Base-by-base conservation (phyloP, 2,888 invertebrate genomes). In the Microctonus brassicae region DNA sequence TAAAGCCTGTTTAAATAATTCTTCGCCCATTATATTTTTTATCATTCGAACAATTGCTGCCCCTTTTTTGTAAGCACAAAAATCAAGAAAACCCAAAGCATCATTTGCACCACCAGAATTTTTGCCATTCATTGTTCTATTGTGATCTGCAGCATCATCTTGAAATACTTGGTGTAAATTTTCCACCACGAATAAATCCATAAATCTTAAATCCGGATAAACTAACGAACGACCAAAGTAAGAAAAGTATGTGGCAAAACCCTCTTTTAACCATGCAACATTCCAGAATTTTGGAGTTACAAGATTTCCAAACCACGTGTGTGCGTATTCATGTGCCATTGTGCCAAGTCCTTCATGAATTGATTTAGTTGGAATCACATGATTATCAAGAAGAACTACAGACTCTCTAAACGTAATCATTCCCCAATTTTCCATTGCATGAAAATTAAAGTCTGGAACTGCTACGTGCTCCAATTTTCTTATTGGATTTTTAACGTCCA, bases 351-450 rank as follows among this genome's bases (percentile, higher is more conserved):
- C 78, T 0, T 65, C 24, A 22, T 77, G 29, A 17, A 77, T 62
- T 10, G 68, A 61, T 17, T 17, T 61, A 0, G 76, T 77, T 13
- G 81, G 78, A 0, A 81, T 80, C 0, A 69, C 34, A 0, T 58
- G 70, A 11, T 66, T 20, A 6, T 75, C 73, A 68, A 75, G 70
- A 17, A 82, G 67, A 2, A 80, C 68, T 10, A 75, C 76, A 0
- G 81, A 77, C 33, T 84, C 83, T 10, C 91, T 91, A 88, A 93
- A 95, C 1, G 95, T 94, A 65, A 95, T 93, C 72, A 97, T 86
- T 3, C 97, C 97, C 96, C 97, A 97, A 83, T 97, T 97, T 85
- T 97, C 97, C 96, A 97, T 97, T 29, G 96, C 97, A 39, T 94
- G 93, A 77, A 94, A 93, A 60, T 92, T 90, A 82, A 96, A 96